A percentile compares a stretch with the other conserved stretches of the same genome.
Evolutionary conservation across 64 coral and sea anemone genomes (phyloP).

Genomic region (Pocillopora verrucosa): DNA sequence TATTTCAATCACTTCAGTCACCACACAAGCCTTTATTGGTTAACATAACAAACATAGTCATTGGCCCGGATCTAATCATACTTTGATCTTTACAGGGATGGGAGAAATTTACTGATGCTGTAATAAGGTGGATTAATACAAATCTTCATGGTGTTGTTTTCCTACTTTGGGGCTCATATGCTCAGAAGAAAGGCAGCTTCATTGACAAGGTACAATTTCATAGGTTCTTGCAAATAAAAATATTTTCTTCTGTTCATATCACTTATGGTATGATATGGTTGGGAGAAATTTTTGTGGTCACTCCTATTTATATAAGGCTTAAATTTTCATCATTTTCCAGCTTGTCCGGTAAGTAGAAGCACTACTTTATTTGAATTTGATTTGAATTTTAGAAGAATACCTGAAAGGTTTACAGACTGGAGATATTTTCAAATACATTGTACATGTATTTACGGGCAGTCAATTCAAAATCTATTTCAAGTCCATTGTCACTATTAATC

Average conservation of each 20-base stretch:
- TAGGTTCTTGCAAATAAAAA: not conserved
- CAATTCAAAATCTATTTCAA: no score
- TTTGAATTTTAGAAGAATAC: no score
- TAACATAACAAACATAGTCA: not conserved
- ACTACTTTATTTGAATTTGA: no score
- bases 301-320: not conserved
- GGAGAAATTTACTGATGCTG: conserved; percentile 98
- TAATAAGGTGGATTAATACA: conserved; percentile 95
- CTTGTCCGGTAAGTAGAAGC: no score
- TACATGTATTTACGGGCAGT: no score
- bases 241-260: no score
- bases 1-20: no score
- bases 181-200: conserved; percentile 97
- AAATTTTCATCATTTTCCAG: not conserved
- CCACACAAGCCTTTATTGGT: no score
- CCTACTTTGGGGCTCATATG: conserved; percentile 94
- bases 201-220: conserved; percentile 82
- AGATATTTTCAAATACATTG: no score
- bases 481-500: no score
- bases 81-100: conserved; percentile 71
- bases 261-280: no score
- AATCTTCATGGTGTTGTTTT: conserved; percentile 86
- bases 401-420: no score
- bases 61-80: not conserved
- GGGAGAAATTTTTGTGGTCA: not conserved